These are phyloP conservation scores for Microchirus variegatus DNA, from an alignment of 2,797 vertebrate genomes.

Conservation along the genomic window DNA sequence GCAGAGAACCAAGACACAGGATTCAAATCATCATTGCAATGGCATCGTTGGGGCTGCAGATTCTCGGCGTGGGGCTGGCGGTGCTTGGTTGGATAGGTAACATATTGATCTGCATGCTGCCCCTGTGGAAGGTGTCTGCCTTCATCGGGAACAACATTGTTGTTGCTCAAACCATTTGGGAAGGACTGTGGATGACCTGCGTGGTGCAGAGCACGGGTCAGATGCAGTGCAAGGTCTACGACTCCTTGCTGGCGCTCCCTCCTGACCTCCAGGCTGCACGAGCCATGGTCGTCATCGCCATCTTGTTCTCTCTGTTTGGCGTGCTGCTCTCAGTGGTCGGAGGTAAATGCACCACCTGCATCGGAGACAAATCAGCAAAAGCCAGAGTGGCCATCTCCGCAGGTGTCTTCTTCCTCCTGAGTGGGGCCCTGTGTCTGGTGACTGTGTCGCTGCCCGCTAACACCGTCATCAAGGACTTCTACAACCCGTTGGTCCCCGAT, in stretches of 20 bases:
- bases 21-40: conserved; percentile 39
- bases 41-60: conserved; percentile 78
- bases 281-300: conserved; percentile 77
- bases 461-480: conserved; percentile 81
- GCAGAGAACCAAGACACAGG: conserved; percentile 3
- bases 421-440: conserved; percentile 78
- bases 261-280: conserved; percentile 77
- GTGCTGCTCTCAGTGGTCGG: conserved; percentile 82
- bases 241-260: conserved; percentile 77
- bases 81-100: conserved; percentile 78
- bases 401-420: conserved; percentile 78
- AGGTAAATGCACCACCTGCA: conserved; percentile 84
- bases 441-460: conserved; percentile 81
- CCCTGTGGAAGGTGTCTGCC: conserved; percentile 80
- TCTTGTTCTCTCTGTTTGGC: conserved; percentile 78
- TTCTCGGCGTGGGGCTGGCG: conserved; percentile 73
- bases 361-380: conserved; percentile 76
- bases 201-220: conserved; percentile 81
- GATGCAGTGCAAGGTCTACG: conserved; percentile 82
- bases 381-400: conserved; percentile 77
- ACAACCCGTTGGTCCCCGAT: conserved; percentile 78
- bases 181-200: conserved; percentile 81
- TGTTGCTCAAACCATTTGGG: conserved; percentile 79
- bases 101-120: conserved; percentile 78
- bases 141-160: conserved; percentile 83